Evolutionary conservation across 2,113 vertebrate species (phyloP), one percentile per base, ranked within the genome.

Genomic region (Phylloscopus trochilus): DNA sequence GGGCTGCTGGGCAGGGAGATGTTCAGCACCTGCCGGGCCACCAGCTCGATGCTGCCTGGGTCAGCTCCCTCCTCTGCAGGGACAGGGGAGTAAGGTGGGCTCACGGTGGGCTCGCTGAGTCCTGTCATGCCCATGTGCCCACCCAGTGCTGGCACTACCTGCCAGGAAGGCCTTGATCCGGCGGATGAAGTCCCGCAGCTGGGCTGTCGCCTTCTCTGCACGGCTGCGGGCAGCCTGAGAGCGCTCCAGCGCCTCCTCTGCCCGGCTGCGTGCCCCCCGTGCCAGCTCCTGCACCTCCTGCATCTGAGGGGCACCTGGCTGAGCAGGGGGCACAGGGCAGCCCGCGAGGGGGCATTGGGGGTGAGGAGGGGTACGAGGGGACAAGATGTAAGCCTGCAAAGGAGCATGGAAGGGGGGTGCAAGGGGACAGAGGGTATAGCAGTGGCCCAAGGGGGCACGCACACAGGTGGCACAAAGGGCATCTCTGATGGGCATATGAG

Each of bases 31-130:
- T 98, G 96, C 84, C 55, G 92, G 16, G 98, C 98, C 94, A 99
- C 97, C 77, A 98, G 97, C 90, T 99, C 98, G 13, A 99, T 98
- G 97, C 98, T 99, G 85, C 97, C 97, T 1, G 98, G 98, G 87
- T 99, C 98, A 0, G 98, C 98, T 70, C 98, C 99, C 88, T 99
- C 98, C 97, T 98, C 99, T 99, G 96, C 0, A 13, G 92, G 27
- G 35, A 93, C 83, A 70, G 1, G 1, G 58, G 33, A 53, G 16
- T 2, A 2, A 31, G 27, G 77, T 46, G 53, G 37, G 52, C 30
- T 81, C 26, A 9, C 37, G 21, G 31, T 46, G 53, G 41, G 37
- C 0, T 0, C 0, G 0, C 23, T 21, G 75, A 76, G 27, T 33
- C 15, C 9, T 0, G 0, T 49, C 4, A 1, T 44, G 44, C 28